A percentile compares a stretch with the other conserved stretches of the same genome.
phyloP scores from a whole-genome alignment of 2,888 invertebrate species.

The Melanotus villosus region DNA sequence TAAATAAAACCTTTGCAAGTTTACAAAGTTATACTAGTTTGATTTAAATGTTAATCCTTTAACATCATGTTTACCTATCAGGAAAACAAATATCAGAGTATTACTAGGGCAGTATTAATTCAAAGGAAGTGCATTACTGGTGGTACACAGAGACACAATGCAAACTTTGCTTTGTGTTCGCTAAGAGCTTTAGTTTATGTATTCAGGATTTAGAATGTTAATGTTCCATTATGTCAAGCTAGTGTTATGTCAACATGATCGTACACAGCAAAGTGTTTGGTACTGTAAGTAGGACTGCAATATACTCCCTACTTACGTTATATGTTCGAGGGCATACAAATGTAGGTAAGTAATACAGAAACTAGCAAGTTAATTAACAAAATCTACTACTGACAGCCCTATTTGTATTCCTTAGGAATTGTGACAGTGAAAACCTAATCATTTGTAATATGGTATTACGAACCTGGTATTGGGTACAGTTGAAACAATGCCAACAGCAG shows the following conservation, averaged over 20 bases:
- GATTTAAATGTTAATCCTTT: too few relatives aligned
- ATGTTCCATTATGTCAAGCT: constrained; percentile 22
- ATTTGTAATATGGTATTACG: constrained; percentile 49
- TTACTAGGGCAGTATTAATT: background rate
- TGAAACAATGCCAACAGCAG: constrained; percentile 95
- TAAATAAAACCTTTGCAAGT: too few relatives aligned
- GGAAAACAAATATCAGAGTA: too few relatives aligned
- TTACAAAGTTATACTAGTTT: too few relatives aligned
- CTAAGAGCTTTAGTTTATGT: constrained; percentile 13
- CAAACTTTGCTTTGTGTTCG: constrained; percentile 10
- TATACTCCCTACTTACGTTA: too few relatives aligned
- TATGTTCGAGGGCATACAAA: too few relatives aligned
- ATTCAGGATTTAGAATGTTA: constrained; percentile 15
- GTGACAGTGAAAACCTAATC: background rate
- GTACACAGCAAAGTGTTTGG: background rate
- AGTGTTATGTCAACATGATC: background rate
- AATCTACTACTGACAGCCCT: too few relatives aligned
- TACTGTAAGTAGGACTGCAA: too few relatives aligned
- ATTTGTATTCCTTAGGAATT: background rate
- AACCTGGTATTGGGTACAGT: constrained; percentile 90
- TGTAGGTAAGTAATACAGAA: too few relatives aligned
- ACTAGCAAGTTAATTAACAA: too few relatives aligned
- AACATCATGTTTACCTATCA: too few relatives aligned
- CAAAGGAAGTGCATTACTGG: background rate
- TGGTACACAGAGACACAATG: constrained; percentile 3